Conservation (phyloP, 2,888 invertebrate species). For the Drosophila gaucha region DNA sequence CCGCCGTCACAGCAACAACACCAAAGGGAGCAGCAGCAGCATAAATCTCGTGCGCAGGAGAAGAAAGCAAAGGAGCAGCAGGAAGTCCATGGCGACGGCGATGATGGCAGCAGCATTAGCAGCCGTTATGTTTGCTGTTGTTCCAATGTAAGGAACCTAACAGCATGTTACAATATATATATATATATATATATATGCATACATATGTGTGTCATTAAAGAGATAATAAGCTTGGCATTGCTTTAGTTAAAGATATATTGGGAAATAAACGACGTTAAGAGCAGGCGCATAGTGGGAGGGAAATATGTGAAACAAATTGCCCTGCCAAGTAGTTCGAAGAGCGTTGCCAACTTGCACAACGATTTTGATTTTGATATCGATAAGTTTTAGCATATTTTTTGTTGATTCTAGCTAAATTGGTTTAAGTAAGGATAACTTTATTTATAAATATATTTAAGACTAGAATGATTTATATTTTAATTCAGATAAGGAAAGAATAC, state of each 20-base stretch:
- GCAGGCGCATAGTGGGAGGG: background rate
- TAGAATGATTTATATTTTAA: background rate
- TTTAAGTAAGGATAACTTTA: background rate
- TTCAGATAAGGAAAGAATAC: too few relatives aligned
- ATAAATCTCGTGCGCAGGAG: constrained; percentile 57
- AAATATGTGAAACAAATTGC: background rate
- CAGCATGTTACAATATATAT: background rate
- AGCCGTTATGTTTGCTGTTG: constrained; percentile 82
- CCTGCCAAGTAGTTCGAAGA: background rate
- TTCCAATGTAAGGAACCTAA: constrained; percentile 76
- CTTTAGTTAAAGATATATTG: too few relatives aligned
- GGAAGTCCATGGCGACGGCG: constrained; percentile 24
- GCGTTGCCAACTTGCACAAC: background rate
- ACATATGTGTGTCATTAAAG: background rate
- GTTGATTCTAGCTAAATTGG: background rate
- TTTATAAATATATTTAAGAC: too few relatives aligned
- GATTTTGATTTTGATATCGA: background rate
- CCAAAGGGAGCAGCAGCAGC: constrained; percentile 41
- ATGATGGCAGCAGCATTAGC: constrained; percentile 33
- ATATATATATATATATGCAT: background rate
- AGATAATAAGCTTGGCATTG: too few relatives aligned
- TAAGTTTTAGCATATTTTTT: background rate
- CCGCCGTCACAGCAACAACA: constrained; percentile 41
- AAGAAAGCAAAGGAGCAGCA: constrained; percentile 40
- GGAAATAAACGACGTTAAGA: too few relatives aligned